A percentile compares a stretch with the other conserved stretches of the same genome.
phyloP scores from a whole-genome alignment of 2,113 vertebrate genomes.

The Pogonocichla stellata region DNA sequence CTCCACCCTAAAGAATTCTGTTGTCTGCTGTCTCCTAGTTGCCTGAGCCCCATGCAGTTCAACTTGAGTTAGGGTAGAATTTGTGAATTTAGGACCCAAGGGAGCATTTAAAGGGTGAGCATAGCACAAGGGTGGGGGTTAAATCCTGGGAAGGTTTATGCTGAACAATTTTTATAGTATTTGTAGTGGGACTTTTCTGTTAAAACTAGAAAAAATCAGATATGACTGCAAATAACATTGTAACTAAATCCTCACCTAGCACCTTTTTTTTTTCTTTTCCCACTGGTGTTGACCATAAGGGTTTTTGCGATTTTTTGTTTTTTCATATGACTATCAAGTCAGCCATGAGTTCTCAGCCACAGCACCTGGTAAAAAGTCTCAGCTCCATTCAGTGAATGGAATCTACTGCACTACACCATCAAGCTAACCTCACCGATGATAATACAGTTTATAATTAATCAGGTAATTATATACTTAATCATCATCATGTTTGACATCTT shows the following conservation, averaged over 20 bases:
- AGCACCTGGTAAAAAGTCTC: not conserved
- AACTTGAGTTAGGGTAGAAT: not conserved
- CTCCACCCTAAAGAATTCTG: not conserved
- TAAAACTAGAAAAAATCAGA: not conserved
- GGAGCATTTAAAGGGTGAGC: not conserved
- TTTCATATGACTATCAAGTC: not conserved
- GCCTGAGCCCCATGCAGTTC: rapidly evolving
- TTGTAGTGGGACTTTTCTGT: not conserved
- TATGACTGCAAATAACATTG: not conserved
- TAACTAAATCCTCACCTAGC: not conserved
- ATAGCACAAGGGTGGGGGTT: not conserved
- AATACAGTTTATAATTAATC: not conserved
- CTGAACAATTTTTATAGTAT: not conserved
- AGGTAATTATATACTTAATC: not conserved
- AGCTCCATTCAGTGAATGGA: not conserved
- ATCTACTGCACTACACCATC: not conserved
- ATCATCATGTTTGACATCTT: not conserved
- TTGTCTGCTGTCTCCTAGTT: not conserved
- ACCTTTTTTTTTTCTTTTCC: not conserved
- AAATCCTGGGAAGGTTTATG: not conserved
- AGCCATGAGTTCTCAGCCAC: not conserved
- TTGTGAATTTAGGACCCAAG: not conserved
- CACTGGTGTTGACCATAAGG: rapidly evolving
- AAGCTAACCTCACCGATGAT: not conserved
- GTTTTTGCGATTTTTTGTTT: rapidly evolving